Percentiles rank a stretch among this genome's conserved stretches.
Evolutionary conservation across 53 echinoderm and acorn worm genomes (phyloP).

Genomic region (Apostichopus leukothele): DNA sequence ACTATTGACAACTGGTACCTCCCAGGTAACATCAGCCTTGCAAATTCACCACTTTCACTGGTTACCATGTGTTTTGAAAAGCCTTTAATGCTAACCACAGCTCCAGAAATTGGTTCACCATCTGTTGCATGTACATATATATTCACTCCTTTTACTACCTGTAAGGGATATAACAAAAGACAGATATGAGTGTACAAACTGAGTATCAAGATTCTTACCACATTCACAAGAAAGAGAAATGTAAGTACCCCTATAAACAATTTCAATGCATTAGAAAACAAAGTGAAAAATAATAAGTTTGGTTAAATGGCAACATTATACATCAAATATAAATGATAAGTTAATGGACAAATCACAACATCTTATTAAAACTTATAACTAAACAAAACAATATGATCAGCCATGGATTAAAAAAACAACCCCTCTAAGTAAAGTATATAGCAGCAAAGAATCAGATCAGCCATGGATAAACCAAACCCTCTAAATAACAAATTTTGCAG

Average conservation of each 20-base stretch:
- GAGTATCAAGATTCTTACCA: neutral
- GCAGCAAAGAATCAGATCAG: too few species aligned
- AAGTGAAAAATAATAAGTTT: too few species aligned
- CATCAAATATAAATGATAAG: too few species aligned
- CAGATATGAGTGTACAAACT: neutral
- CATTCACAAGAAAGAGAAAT: neutral
- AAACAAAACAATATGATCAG: too few species aligned
- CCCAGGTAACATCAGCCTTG: constrained; percentile 72
- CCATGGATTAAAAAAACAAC: too few species aligned
- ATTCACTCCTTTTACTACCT: too few species aligned
- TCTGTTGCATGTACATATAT: constrained; percentile 27
- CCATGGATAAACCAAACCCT: neutral
- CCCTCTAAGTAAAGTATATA: too few species aligned
- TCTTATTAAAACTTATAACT: too few species aligned
- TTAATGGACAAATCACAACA: too few species aligned
- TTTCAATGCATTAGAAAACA: too few species aligned
- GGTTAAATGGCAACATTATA: too few species aligned
- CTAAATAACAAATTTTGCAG: neutral
- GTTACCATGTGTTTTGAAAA: constrained; percentile 50
- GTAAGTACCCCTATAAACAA: neutral
- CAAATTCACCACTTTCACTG: constrained; percentile 72
- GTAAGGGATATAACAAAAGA: neutral
- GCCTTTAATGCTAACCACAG: constrained; percentile 59
- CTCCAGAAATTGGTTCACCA: constrained; percentile 64
- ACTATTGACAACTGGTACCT: constrained; percentile 64